Conservation (phyloP, 2,113 vertebrate genomes). For the Parus major region DNA sequence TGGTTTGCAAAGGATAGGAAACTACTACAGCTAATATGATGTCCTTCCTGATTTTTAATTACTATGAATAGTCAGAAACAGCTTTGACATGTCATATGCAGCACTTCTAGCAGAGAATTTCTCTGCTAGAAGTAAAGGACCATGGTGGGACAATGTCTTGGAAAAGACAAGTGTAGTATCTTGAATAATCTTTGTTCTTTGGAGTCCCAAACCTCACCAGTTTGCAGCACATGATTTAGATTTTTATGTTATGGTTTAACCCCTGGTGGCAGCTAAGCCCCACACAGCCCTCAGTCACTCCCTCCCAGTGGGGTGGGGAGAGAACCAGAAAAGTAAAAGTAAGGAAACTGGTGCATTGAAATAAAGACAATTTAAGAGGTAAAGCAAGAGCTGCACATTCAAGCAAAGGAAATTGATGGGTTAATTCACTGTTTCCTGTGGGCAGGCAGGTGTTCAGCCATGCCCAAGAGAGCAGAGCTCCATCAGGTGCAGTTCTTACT, state of each 20-base stretch:
- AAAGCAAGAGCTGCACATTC: neutral
- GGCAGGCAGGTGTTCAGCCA: neutral
- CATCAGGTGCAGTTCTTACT: too few relatives aligned
- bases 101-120: neutral
- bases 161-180: neutral
- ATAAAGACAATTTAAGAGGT: neutral
- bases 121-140: neutral
- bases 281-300: rapidly evolving
- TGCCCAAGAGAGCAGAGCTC: neutral
- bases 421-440: neutral
- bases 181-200: neutral
- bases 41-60: neutral
- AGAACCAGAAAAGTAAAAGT: neutral
- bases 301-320: neutral
- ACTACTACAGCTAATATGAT: neutral
- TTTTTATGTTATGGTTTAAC: neutral
- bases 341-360: neutral
- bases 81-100: neutral
- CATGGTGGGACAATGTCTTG: neutral
- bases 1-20: neutral
- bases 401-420: neutral
- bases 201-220: neutral
- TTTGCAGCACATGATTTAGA: neutral
- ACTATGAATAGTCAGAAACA: neutral
- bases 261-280: neutral